Evolutionary conservation across 2,797 vertebrate species (phyloP).

Genomic region (Sebastes itinus): DNA sequence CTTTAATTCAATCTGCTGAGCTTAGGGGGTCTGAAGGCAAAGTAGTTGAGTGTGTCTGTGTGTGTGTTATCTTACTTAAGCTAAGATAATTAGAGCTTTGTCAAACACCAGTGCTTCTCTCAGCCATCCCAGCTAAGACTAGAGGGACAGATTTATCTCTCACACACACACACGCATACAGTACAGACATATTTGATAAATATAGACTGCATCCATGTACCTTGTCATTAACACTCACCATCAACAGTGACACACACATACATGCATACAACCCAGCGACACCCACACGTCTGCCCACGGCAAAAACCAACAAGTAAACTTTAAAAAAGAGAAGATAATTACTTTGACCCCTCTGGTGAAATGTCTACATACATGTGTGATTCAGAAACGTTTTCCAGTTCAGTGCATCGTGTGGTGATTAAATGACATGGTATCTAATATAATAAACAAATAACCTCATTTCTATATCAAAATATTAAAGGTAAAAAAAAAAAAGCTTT

Average conservation of each 20-base stretch:
- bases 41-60: slow-evolving; percentile 17
- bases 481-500: background rate
- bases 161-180: background rate
- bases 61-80: slow-evolving; percentile 4
- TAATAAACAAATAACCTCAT: background rate
- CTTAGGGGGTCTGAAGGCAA: slow-evolving; percentile 18
- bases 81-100: slow-evolving; percentile 42
- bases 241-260: background rate
- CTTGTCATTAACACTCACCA: slow-evolving; percentile 25
- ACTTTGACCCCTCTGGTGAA: slow-evolving; percentile 14
- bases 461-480: background rate
- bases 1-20: slow-evolving; percentile 51
- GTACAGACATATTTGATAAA: background rate
- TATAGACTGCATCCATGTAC: background rate
- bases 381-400: background rate
- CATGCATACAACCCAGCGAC: background rate
- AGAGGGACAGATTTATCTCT: slow-evolving; percentile 13
- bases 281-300: slow-evolving; percentile 2
- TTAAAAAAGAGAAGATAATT: background rate
- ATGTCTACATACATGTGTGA: background rate
- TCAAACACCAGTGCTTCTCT: slow-evolving; percentile 23
- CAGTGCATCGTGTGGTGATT: background rate
- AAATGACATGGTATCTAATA: background rate
- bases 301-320: slow-evolving; percentile 14
- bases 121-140: background rate